Evolutionary conservation across 2,888 invertebrate species (phyloP).

Genomic region (Chesias legatella): DNA sequence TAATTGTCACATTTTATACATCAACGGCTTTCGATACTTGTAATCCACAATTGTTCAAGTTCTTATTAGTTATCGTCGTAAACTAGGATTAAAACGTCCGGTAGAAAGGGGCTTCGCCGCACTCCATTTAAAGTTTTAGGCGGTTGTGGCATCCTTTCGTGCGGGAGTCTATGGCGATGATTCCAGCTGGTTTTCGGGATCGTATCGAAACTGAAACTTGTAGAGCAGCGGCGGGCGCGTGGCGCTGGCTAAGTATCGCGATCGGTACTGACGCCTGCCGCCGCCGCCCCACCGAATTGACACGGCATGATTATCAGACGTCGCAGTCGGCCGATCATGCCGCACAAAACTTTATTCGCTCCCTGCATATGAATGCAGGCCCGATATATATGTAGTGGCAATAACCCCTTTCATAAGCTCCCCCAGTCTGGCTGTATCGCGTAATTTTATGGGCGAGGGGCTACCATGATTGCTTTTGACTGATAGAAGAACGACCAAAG

Average conservation of each 20-base stretch:
- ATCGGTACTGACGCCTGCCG: constrained; percentile 50
- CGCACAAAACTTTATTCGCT: constrained; percentile 78
- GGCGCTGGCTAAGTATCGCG: constrained; percentile 51
- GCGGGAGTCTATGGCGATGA: constrained; percentile 21
- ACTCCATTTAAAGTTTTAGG: constrained; percentile 65
- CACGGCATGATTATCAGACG: constrained; percentile 65
- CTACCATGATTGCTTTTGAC: constrained; percentile 57
- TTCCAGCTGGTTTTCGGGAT: constrained; percentile 27
- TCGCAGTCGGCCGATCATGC: constrained; percentile 53
- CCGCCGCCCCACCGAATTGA: constrained; percentile 72
- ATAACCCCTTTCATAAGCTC: constrained; percentile 74
- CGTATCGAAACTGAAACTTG: constrained; percentile 38
- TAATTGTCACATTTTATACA: constrained; percentile 57
- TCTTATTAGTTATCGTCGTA: constrained; percentile 73
- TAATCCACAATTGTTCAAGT: constrained; percentile 22
- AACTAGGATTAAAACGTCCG: constrained; percentile 70
- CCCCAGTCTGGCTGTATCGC: constrained; percentile 67
- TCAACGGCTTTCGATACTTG: constrained; percentile 31
- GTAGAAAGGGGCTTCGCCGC: constrained; percentile 61
- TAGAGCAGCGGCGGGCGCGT: constrained; percentile 38
- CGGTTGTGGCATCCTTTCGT: constrained; percentile 67
- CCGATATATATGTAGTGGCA: constrained; percentile 69
- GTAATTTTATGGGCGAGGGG: constrained; percentile 73
- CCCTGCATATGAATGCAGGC: constrained; percentile 64
- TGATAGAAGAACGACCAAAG: constrained; percentile 40